Percentiles rank a stretch among this genome's conserved stretches.
Conservation (phyloP, 2,113 vertebrate species). For the Chloropsis cyanopogon region DNA sequence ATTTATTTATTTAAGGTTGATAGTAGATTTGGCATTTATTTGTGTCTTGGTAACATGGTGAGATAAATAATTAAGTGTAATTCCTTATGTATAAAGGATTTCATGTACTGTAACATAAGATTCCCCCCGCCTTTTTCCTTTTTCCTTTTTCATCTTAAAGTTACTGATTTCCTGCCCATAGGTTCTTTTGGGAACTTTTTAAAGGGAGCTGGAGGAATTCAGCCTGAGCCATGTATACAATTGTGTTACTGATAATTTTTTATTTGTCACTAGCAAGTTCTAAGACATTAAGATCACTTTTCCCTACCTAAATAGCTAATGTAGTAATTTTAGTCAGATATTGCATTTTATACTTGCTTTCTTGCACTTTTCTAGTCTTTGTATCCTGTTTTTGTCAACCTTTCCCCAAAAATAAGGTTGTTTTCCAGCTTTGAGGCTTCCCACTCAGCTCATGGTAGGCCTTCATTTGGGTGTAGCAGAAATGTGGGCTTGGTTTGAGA, state of each 20-base stretch:
- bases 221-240: background rate
- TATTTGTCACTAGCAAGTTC: background rate
- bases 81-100: background rate
- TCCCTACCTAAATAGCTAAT: background rate
- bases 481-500: background rate
- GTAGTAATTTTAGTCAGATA: background rate
- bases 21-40: background rate
- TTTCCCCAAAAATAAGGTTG: background rate
- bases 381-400: background rate
- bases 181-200: background rate
- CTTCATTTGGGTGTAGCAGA: background rate
- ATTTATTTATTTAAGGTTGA: background rate
- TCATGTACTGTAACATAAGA: background rate
- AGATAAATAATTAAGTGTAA: background rate
- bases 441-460: background rate
- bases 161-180: background rate
- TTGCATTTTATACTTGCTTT: background rate
- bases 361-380: background rate
- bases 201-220: background rate
- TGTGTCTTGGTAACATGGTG: background rate
- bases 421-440: background rate
- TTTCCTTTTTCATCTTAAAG: background rate
- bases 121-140: accelerated
- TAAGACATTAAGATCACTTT: background rate
- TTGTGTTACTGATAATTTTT: background rate